A percentile compares a stretch with the other conserved stretches of the same genome.
Conservation (phyloP, 2,888 invertebrate species). For the Leistus spinibarbis region DNA sequence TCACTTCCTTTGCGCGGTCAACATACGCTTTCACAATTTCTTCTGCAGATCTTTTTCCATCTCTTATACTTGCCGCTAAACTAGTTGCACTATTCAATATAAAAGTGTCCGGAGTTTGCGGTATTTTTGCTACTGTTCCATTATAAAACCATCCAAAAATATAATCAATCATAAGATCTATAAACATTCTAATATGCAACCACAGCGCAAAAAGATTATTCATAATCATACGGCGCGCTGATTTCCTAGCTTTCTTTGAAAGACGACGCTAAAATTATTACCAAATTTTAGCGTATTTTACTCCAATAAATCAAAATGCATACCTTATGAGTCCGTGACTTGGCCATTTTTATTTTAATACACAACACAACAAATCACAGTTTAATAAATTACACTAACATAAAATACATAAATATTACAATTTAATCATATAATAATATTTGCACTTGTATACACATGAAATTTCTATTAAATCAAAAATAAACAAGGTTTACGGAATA, state of each 20-base stretch:
- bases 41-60: conserved; percentile 67
- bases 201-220: conserved; percentile 7
- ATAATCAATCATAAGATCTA: conserved; percentile 57
- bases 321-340: conserved; percentile 13
- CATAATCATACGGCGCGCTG: background rate
- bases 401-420: background rate
- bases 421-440: background rate
- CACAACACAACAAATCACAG: background rate
- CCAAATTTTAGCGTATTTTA: background rate
- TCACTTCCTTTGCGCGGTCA: conserved; percentile 75
- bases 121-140: conserved; percentile 52
- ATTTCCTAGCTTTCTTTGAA: background rate
- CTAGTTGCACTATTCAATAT: conserved; percentile 69
- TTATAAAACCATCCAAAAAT: conserved; percentile 57
- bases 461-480: background rate
- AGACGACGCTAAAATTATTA: background rate
- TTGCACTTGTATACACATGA: background rate
- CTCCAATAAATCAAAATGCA: background rate
- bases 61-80: conserved; percentile 71
- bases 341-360: conserved; percentile 1
- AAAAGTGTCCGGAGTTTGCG: conserved; percentile 55
- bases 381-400: background rate
- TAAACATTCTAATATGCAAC: conserved; percentile 20
- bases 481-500: background rate
- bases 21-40: conserved; percentile 76